These are phyloP conservation scores for Agrenia bidenticulata DNA, from an alignment of 2,888 invertebrate species.

Conservation along the genomic window DNA sequence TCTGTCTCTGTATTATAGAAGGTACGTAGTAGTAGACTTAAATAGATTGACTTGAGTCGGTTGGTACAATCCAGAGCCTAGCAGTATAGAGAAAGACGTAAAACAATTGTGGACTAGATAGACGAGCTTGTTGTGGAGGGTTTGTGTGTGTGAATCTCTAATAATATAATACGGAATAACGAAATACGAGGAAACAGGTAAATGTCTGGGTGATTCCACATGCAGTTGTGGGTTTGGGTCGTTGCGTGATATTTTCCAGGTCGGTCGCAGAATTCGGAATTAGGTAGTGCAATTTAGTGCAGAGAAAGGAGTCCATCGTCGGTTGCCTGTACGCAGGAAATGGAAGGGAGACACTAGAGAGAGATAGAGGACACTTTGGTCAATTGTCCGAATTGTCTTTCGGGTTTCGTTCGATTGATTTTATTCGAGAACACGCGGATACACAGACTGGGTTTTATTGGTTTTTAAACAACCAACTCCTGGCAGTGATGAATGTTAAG, in stretches of 20 bases:
- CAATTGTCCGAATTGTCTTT: background rate
- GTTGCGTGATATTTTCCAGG: conserved; percentile 8
- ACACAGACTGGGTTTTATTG: conserved; percentile 15
- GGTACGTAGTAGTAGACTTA: no score
- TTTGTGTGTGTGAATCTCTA: no score
- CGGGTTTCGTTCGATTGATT: background rate
- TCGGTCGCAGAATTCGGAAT: conserved; percentile 7
- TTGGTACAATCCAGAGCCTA: no score
- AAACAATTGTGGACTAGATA: no score
- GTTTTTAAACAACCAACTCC: conserved; percentile 17
- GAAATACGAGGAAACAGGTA: no score
- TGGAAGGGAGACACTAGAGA: background rate
- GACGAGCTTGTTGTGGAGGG: no score
- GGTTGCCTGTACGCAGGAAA: background rate
- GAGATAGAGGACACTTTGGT: conserved; percentile 4
- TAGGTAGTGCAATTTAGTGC: conserved; percentile 1
- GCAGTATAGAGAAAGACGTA: no score
- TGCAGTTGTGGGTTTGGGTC: no score
- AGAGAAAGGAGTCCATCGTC: background rate
- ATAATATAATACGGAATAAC: no score
- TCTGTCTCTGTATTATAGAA: conserved; percentile 16
- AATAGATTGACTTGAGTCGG: no score
- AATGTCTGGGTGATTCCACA: no score
- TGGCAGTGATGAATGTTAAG: conserved; percentile 25
- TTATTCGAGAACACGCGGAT: background rate